phyloP scores from a whole-genome alignment of 2,888 invertebrate species.

The Parascotia fuliginaria region DNA sequence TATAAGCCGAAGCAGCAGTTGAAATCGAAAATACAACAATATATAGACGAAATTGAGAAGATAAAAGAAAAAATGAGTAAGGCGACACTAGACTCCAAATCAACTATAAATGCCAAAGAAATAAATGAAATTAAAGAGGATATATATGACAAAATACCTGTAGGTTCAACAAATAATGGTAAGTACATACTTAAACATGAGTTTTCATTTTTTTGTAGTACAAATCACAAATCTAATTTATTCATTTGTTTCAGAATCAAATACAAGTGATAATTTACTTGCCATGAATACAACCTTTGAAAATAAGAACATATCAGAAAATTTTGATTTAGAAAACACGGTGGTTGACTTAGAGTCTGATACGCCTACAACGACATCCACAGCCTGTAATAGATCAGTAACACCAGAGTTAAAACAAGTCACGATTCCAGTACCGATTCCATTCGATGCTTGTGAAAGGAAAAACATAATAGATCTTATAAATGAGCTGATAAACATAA shows the following conservation, averaged over 20 bases:
- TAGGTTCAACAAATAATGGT: neutral
- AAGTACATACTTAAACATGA: neutral
- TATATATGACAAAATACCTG: neutral
- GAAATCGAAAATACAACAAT: conserved; percentile 8
- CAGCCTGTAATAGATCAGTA: neutral
- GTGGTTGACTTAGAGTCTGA: neutral
- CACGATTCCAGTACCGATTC: neutral
- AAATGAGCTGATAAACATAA: too few species aligned
- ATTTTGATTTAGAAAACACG: neutral
- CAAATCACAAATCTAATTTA: neutral
- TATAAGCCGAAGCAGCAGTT: conserved; percentile 5
- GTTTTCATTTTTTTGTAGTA: neutral
- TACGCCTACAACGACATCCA: neutral
- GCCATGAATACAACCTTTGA: neutral
- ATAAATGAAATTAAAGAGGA: neutral
- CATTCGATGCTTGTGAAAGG: neutral
- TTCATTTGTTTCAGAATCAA: conserved; percentile 3
- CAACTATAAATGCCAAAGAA: neutral
- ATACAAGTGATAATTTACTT: neutral
- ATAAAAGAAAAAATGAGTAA: conserved; percentile 5
- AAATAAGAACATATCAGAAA: neutral
- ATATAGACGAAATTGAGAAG: conserved; percentile 4
- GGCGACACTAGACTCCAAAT: neutral
- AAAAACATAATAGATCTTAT: too few species aligned
- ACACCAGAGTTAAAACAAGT: neutral